Conservation (phyloP, 2,797 vertebrate genomes). For the Siniperca undulata region DNA sequence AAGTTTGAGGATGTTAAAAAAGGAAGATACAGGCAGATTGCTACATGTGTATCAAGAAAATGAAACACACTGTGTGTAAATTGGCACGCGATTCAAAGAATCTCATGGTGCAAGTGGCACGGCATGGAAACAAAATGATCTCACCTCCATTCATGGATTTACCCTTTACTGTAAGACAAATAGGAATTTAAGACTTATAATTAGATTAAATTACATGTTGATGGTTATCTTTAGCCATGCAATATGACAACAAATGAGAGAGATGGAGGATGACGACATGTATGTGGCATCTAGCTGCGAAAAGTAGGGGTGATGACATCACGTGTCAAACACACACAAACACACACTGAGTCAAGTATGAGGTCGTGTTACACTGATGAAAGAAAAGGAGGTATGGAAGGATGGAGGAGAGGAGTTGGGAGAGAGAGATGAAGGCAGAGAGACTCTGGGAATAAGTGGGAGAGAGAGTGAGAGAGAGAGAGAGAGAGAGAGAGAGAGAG, state of each 20-base stretch:
- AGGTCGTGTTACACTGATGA: conserved; percentile 44
- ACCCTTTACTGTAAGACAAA: not conserved
- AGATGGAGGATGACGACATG: conserved; percentile 44
- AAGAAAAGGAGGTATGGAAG: conserved; percentile 3
- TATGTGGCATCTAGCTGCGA: conserved; percentile 37
- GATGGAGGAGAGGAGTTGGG: not conserved
- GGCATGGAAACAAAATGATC: conserved; percentile 10
- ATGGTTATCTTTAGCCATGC: conserved; percentile 38
- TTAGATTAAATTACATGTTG: conserved; percentile 23
- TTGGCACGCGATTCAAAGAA: not conserved
- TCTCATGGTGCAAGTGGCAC: not conserved
- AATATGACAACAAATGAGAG: conserved; percentile 13
- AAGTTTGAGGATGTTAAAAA: conserved; percentile 12
- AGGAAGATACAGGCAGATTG: conserved; percentile 5
- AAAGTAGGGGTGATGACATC: conserved; percentile 43
- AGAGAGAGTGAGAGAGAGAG: not conserved
- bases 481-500: not conserved
- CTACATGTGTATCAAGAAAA: not conserved
- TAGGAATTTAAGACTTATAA: conserved; percentile 18
- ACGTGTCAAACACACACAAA: conserved; percentile 22
- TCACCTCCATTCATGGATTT: conserved; percentile 41
- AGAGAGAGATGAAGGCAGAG: not conserved
- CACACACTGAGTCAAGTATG: not conserved
- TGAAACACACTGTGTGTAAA: not conserved
- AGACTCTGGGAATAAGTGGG: not conserved